Evolutionary conservation across 2,113 vertebrate genomes (phyloP), one percentile per base, ranked within the genome.

Genomic region (Leucosticte australis): DNA sequence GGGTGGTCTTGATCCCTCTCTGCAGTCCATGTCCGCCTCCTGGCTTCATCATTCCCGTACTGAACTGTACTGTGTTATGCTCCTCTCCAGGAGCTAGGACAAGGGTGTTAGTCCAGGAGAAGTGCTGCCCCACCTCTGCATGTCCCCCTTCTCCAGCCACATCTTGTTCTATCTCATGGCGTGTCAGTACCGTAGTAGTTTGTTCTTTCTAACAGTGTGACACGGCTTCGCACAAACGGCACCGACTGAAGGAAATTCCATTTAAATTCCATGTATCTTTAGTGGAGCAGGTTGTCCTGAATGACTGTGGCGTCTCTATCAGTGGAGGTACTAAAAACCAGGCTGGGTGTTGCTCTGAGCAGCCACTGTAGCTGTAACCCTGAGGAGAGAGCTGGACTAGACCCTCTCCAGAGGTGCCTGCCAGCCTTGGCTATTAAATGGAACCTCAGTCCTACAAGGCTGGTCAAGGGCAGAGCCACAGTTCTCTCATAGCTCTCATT

Each of bases 301-400:
- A 33, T 0, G 2, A 37, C 14, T 0, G 0, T 0, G 1, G 28
- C 3, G 0, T n/a, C 26, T 59, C 26, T 21, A 1, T 35, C 35
- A 2, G 1, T 33, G 33, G 21, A 39, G 9, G 2, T 49, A 11
- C 21, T 62, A 33, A 59, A 89, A 83, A 19, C 18, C 23, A 1
- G 1, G 3, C 42, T 42, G 63, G 49, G 8, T 27, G 1, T 11
- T 39, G 19, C n/a, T 42, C 23, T 7, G 27, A 75, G 35, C 28
- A 42, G 13, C 21, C 0, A 0, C 63, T 55, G 41, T 22, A 52
- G 15, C 24, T 49, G 49, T 26, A 75, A 52, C 37, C 5, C n/a
- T 8, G 20, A 30, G 75, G 44, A 37, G 28, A 2, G 6, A 6
- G 28, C 60, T 42, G 35, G 27, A 44, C 33, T 11, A 10, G 42